A percentile compares a stretch with the other conserved stretches of the same genome.
Conservation (phyloP, 2,888 invertebrate genomes). For the Mythimna lalbum region DNA sequence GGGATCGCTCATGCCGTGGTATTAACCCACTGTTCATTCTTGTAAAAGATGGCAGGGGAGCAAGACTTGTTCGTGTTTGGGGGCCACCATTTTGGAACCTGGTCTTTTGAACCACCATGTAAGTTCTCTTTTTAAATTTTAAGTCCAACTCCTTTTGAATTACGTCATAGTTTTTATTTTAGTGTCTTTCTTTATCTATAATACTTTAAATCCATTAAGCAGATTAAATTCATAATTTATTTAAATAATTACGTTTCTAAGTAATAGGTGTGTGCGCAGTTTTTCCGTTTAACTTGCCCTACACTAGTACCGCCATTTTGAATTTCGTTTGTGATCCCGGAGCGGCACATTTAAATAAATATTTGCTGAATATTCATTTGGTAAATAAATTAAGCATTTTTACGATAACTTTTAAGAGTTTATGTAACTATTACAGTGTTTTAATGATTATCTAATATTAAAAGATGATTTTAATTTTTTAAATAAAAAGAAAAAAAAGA, state of each 20-base stretch:
- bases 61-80: constrained; percentile 64
- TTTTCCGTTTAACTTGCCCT: not conserved
- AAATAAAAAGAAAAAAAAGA: not conserved
- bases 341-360: constrained; percentile 7
- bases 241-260: not conserved
- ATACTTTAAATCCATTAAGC: not conserved
- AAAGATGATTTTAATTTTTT: too few relatives aligned
- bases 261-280: constrained; percentile 45
- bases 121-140: constrained; percentile 46
- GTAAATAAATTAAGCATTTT: constrained; percentile 1
- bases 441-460: too few relatives aligned
- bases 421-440: too few relatives aligned
- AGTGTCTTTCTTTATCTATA: not conserved
- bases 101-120: constrained; percentile 57
- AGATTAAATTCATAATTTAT: not conserved
- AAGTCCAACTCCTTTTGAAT: constrained; percentile 9
- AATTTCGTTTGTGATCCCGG: constrained; percentile 10
- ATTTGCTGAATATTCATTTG: not conserved
- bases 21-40: constrained; percentile 81
- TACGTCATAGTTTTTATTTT: constrained; percentile 23
- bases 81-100: constrained; percentile 43
- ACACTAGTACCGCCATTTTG: constrained; percentile 43
- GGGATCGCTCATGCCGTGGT: constrained; percentile 78
- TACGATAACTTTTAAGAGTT: not conserved
- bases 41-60: constrained; percentile 70